Evolutionary conservation across 2,888 invertebrate genomes (phyloP).

Genomic region (Prionchulus punctatus): DNA sequence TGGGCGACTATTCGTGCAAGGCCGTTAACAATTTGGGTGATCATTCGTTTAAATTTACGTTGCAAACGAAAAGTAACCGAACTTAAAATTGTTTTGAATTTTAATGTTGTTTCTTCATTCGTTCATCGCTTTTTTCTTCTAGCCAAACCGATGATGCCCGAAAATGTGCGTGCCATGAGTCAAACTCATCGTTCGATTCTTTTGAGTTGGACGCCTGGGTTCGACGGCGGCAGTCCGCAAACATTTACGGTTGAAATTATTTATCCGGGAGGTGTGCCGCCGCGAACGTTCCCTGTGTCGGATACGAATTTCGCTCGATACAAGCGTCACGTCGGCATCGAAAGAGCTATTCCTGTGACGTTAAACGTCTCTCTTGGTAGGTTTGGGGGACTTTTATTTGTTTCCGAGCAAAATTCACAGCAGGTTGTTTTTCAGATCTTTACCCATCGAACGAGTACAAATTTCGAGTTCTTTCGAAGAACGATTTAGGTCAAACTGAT

Average conservation of each 20-base stretch:
- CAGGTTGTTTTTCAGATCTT: conserved; percentile 5
- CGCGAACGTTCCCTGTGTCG: too few species aligned
- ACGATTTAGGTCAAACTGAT: conserved; percentile 5
- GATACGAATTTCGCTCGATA: not conserved
- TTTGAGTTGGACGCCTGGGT: conserved; percentile 26
- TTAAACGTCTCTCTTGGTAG: conserved; percentile 5
- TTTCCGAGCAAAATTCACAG: too few species aligned
- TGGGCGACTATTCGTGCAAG: conserved; percentile 66
- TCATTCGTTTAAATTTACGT: conserved; percentile 17
- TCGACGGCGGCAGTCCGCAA: conserved; percentile 25
- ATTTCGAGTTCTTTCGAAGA: conserved; percentile 2
- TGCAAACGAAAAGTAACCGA: conserved; percentile 17
- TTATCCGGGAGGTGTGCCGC: not conserved
- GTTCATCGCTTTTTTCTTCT: conserved; percentile 6
- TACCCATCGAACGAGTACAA: not conserved
- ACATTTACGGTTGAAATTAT: conserved; percentile 1
- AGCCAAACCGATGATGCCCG: conserved; percentile 19
- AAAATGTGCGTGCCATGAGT: conserved; percentile 16
- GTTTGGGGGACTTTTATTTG: too few species aligned
- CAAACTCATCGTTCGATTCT: conserved; percentile 18
- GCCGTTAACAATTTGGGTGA: conserved; percentile 59
- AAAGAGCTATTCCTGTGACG: not conserved
- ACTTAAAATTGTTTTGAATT: not conserved
- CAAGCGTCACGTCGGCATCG: conserved; percentile 6
- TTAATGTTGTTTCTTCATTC: not conserved